Evolutionary conservation across 2,797 vertebrate species (phyloP).

Genomic region (Thamnophis elegans): DNA sequence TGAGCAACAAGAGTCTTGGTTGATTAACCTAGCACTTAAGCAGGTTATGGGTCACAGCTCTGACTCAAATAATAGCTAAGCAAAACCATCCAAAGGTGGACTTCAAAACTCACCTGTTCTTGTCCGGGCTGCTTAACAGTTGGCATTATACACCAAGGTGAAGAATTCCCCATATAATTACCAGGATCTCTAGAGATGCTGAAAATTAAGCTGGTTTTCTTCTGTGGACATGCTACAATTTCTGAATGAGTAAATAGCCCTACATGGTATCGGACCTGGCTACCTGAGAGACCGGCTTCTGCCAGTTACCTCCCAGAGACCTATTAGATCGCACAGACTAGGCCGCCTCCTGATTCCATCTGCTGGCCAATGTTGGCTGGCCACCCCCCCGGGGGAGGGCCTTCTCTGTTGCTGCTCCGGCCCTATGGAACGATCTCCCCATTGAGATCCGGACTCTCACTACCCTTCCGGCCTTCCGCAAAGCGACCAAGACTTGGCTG

Average conservation of each 20-base stretch:
- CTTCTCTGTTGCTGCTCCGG: no score
- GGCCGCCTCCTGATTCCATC: no score
- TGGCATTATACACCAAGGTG: constrained; percentile 66
- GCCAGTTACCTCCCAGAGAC: no score
- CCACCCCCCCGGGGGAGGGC: no score
- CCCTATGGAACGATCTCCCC: no score
- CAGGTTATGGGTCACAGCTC: neutral
- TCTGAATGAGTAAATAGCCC: constrained; percentile 69
- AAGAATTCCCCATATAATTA: constrained; percentile 72
- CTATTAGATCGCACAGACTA: no score
- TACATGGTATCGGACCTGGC: no score
- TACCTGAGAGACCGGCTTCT: no score
- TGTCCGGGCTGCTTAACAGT: constrained; percentile 59
- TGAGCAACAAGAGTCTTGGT: neutral
- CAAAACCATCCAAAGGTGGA: constrained; percentile 55
- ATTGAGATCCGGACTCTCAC: no score
- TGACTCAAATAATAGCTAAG: constrained; percentile 46
- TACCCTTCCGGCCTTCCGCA: no score
- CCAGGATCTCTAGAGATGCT: constrained; percentile 67
- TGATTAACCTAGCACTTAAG: neutral
- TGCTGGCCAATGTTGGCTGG: no score
- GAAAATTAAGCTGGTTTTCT: constrained; percentile 63
- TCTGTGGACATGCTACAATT: constrained; percentile 67
- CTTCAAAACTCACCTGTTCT: constrained; percentile 54
- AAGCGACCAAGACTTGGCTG: no score